These are phyloP conservation scores for Laticauda laticaudata DNA, from an alignment of 2,113 vertebrate species.

Conservation along the genomic window DNA sequence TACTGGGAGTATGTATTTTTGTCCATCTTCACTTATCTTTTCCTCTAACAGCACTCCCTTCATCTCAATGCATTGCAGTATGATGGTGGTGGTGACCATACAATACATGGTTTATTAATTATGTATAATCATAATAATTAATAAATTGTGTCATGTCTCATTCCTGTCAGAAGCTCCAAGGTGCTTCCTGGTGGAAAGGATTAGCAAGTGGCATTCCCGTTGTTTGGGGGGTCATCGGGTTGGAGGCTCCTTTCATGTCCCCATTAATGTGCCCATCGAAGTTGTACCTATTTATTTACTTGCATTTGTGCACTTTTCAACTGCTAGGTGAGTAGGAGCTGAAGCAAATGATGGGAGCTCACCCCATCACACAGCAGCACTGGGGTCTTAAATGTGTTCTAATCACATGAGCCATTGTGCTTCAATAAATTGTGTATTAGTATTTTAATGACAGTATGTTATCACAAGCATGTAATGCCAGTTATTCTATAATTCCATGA, in stretches of 20 bases:
- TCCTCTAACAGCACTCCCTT: neutral
- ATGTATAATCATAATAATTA: neutral
- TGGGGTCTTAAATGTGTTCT: neutral
- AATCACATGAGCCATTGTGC: neutral
- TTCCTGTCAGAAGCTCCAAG: neutral
- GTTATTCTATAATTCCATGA: neutral
- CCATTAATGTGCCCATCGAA: too few species aligned
- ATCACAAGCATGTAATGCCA: neutral
- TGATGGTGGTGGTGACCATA: neutral
- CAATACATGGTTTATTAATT: neutral
- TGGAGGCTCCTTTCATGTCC: too few species aligned
- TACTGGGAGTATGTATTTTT: neutral
- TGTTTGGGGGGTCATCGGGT: too few species aligned
- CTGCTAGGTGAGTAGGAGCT: neutral
- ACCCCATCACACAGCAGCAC: neutral
- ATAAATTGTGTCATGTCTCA: neutral
- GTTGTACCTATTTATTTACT: neutral
- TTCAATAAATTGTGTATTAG: neutral
- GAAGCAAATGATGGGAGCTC: neutral
- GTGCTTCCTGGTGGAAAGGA: neutral
- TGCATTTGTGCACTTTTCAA: neutral
- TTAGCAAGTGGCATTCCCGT: neutral
- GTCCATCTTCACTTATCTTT: neutral
- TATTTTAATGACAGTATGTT: neutral
- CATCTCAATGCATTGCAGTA: neutral